A percentile compares a stretch with the other conserved stretches of the same genome.
These are phyloP conservation scores for Holothuria glaberrima DNA, from an alignment of 35 echinoderm and acorn worm species.

Conservation along the genomic window DNA sequence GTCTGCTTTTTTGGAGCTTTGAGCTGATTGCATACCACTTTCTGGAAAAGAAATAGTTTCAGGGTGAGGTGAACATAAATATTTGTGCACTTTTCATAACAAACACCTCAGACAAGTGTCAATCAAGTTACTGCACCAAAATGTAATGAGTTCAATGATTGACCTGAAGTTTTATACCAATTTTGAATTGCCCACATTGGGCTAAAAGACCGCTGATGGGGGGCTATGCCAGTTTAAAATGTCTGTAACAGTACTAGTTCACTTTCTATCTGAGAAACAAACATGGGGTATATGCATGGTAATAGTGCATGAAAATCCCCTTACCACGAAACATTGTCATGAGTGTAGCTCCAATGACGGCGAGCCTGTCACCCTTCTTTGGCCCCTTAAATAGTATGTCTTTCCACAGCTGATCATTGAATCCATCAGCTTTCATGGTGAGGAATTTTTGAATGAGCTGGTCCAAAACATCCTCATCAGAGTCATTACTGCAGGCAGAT, in stretches of 20 bases:
- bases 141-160: not conserved
- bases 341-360: not conserved
- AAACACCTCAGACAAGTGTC: not conserved
- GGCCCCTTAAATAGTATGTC: not conserved
- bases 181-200: not conserved
- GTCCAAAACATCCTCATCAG: conserved; percentile 13
- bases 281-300: not conserved
- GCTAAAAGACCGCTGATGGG: not conserved
- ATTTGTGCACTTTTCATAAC: too few relatives aligned
- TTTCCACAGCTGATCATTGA: conserved; percentile 3
- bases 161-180: not conserved
- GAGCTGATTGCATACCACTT: too few relatives aligned
- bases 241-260: not conserved
- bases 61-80: too few relatives aligned
- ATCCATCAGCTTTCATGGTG: not conserved
- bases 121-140: not conserved
- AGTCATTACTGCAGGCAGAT: not conserved
- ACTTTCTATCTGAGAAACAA: not conserved
- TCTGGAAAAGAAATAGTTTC: too few relatives aligned
- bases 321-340: conserved; percentile 10
- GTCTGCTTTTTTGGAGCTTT: too few relatives aligned
- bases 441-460: conserved; percentile 1
- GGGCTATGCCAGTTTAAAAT: not conserved
- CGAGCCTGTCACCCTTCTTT: not conserved
- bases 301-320: not conserved